A percentile compares a stretch with the other conserved stretches of the same genome.
Conservation (phyloP, 2,113 vertebrate genomes). For the pig (Sus scrofa) region T2T-Sscrofa CM000824.6:213495001-213495500, state of each 20-base stretch:
- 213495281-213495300: neutral
- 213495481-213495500: neutral
- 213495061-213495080: neutral
- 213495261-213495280: neutral
- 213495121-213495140: neutral
- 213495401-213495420: no score
- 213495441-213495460: no score
- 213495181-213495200: neutral
- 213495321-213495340: no score
- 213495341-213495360: no score
- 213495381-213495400: no score
- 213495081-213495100: neutral
- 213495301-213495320: neutral
- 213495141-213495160: neutral
- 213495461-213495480: neutral
- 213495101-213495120: neutral
- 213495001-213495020: neutral
- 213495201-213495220: neutral
- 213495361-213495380: no score
- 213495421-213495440: no score
- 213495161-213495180: neutral
- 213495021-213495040: neutral
- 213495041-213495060: neutral
- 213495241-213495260: neutral
- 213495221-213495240: neutral